Conservation (phyloP, 2,888 invertebrate species). For the Chrysomela aeneicollis region DNA sequence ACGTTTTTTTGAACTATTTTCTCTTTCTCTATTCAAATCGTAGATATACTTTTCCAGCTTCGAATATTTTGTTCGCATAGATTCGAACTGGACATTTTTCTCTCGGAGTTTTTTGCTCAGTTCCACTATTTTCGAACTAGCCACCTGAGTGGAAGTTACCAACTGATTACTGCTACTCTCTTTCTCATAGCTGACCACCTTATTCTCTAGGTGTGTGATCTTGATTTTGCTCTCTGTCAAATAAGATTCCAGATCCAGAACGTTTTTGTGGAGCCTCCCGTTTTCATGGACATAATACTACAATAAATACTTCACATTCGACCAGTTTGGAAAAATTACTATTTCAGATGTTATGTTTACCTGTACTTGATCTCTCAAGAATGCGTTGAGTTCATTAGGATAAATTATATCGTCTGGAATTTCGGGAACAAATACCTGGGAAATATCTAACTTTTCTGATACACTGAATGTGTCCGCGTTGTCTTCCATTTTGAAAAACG, state of each 20-base stretch:
- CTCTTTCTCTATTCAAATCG: constrained; percentile 52
- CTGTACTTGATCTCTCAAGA: constrained; percentile 68
- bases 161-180: constrained; percentile 62
- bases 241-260: constrained; percentile 58
- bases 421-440: constrained; percentile 28
- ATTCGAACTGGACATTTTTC: constrained; percentile 69
- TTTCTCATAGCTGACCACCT: constrained; percentile 62
- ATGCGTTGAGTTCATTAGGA: constrained; percentile 69
- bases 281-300: constrained; percentile 68
- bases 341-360: constrained; percentile 58
- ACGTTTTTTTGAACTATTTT: not conserved
- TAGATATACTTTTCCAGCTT: constrained; percentile 64
- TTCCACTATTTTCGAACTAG: constrained; percentile 72
- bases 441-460: constrained; percentile 29
- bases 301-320: constrained; percentile 32
- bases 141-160: constrained; percentile 65
- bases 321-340: too few relatives aligned
- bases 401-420: constrained; percentile 64
- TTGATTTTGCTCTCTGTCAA: constrained; percentile 32
- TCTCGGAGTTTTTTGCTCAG: constrained; percentile 73
- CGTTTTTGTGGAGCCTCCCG: constrained; percentile 64
- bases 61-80: constrained; percentile 67
- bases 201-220: constrained; percentile 53
- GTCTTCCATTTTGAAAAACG: not conserved
- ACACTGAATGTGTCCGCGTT: constrained; percentile 26